phyloP scores from a whole-genome alignment of 2,113 vertebrate genomes.

The Alligator sinensis region DNA sequence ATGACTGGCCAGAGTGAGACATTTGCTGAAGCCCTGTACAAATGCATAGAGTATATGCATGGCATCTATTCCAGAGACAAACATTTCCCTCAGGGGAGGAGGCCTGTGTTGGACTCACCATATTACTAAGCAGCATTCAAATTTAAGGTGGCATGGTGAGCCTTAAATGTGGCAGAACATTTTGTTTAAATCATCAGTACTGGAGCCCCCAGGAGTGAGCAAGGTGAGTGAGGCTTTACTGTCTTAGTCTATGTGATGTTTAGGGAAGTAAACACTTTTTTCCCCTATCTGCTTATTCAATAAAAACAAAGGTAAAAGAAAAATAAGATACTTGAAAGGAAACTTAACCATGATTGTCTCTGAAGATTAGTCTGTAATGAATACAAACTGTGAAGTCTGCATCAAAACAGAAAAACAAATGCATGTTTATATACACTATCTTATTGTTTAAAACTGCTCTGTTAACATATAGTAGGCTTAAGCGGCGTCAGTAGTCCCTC shows the following conservation, averaged over 20 bases:
- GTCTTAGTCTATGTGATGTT: background rate
- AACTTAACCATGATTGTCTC: background rate
- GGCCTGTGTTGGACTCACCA: background rate
- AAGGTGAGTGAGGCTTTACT: background rate
- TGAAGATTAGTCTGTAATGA: background rate
- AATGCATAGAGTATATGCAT: background rate
- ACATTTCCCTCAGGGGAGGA: background rate
- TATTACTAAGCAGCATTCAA: background rate
- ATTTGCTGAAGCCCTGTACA: background rate
- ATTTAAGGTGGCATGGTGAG: background rate
- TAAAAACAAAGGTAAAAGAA: slow-evolving; percentile 3
- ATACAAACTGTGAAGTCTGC: background rate
- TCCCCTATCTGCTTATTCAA: background rate
- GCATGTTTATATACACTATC: slow-evolving; percentile 10
- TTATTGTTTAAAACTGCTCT: slow-evolving; percentile 9
- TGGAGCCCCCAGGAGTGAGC: background rate
- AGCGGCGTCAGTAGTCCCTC: no score
- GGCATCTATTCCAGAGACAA: background rate
- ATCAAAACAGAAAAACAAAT: slow-evolving; percentile 8
- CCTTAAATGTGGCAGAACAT: background rate
- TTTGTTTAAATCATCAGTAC: background rate
- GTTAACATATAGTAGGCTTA: background rate
- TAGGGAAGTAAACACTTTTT: background rate
- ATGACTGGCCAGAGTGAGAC: background rate
- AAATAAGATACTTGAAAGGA: slow-evolving; percentile 3